Evolutionary conservation across 2,888 invertebrate genomes (phyloP), one percentile per base, ranked within the genome.

Genomic region (Protonemura montana): DNA sequence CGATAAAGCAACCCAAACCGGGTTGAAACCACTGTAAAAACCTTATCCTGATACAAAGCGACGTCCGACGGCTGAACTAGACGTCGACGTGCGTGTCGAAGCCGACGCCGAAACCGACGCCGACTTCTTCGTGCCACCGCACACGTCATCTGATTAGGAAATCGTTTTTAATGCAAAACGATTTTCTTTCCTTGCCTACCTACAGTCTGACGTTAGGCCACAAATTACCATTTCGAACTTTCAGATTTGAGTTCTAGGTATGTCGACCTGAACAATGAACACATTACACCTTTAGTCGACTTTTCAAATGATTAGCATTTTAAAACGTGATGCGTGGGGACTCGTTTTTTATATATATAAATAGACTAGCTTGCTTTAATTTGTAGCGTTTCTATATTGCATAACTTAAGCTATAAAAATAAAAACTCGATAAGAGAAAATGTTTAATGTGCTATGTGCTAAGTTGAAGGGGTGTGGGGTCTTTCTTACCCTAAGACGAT

Each of bases 121-220:
- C 25, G 26, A 83, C 83, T 25, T 27, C 41, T 35, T 27, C 42
- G 41, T 59, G 83, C 41, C 26, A 26, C n/a, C 42, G 59, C 59
- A 59, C 59, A 59, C 59, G 59, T 59, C 59, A 59, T 59, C 59
- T 59, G 83, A 83, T 84, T 84, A 84, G n/a, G 30, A 76, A 84
- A 84, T 28, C 84, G 59, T 84, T 84, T 84, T 42, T 27, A 84
- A 28, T 84, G 84, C 84, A 84, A 84, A 84, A 84, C 84, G 84
- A 27, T 76, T 26, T 81, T 81, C 26, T 81, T 81, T 81, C 30
- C 28, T 59, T 21, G 59, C 59, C 35, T 59, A 59, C 59, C 5
- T 35, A 59, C 59, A 59, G 59, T 59, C 59, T 21, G 59, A 13
- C 21, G 59, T 21, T 59, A 59, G 59, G 1, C 16, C 59, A 59